Evolutionary conservation across 2,797 vertebrate genomes (phyloP).

Genomic region (Tadarida brasiliensis): DNA sequence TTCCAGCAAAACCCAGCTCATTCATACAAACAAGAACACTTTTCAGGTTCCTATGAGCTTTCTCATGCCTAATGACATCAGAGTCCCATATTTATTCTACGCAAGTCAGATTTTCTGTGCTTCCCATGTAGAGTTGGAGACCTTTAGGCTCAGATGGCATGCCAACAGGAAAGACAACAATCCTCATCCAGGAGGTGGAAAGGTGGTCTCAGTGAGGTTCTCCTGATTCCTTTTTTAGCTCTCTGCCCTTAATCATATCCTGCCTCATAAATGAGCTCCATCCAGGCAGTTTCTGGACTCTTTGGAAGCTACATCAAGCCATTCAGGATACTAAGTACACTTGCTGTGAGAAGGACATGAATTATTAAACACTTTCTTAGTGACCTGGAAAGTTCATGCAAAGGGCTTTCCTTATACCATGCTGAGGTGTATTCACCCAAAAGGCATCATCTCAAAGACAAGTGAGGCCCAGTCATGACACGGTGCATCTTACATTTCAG

Average conservation of each 20-base stretch:
- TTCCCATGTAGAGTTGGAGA: background rate
- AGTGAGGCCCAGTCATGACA: background rate
- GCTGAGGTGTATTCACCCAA: background rate
- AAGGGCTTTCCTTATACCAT: background rate
- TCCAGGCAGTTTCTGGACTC: background rate
- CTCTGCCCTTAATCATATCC: conserved; percentile 22
- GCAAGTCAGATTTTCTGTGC: background rate
- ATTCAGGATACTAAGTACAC: conserved; percentile 61
- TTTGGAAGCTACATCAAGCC: conserved; percentile 38
- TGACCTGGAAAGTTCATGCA: conserved; percentile 49
- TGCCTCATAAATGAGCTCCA: background rate
- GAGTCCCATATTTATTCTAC: background rate
- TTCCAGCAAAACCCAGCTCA: background rate
- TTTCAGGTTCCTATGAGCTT: background rate
- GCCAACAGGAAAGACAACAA: background rate
- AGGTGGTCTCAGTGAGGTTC: background rate
- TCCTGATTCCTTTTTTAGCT: conserved; percentile 18
- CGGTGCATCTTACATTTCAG: background rate
- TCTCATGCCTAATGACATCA: background rate
- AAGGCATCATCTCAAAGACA: background rate
- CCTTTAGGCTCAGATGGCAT: background rate
- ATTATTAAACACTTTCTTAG: conserved; percentile 63
- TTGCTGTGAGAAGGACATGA: conserved; percentile 56
- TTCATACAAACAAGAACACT: background rate
- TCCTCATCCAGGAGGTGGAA: background rate